phyloP scores from a whole-genome alignment of 92 coral and sea anemone genomes.

The Muricea muricata region DNA sequence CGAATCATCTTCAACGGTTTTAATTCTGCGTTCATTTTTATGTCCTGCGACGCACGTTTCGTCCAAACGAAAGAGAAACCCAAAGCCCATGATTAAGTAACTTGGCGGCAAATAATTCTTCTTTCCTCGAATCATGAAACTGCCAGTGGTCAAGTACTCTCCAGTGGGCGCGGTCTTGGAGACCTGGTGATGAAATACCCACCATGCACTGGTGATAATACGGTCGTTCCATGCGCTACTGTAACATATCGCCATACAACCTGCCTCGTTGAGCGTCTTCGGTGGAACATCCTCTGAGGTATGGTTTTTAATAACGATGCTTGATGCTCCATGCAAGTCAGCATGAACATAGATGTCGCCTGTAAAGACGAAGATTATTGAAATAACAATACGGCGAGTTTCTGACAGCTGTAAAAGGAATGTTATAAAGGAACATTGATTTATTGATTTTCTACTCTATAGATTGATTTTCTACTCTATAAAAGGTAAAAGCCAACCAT shows the following conservation, averaged over 20 bases:
- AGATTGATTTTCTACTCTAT: no score
- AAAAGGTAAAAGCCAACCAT: no score
- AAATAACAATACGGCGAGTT: neutral
- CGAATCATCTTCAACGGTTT: slow-evolving; percentile 75
- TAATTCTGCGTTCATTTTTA: slow-evolving; percentile 80
- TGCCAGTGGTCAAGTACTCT: slow-evolving; percentile 97
- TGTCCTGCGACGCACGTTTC: slow-evolving; percentile 86
- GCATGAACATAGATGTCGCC: slow-evolving; percentile 97
- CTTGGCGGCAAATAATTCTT: slow-evolving; percentile 96
- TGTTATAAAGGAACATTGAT: no score
- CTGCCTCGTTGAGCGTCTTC: slow-evolving; percentile 94
- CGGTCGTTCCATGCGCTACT: slow-evolving; percentile 90
- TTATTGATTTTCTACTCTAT: no score
- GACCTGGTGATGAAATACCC: slow-evolving; percentile 98
- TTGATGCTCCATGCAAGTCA: slow-evolving; percentile 94
- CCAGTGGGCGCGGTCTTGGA: slow-evolving; percentile 99
- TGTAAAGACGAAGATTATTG: slow-evolving; percentile 2
- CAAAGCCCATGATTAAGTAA: slow-evolving; percentile 94
- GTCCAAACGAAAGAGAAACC: slow-evolving; percentile 84
- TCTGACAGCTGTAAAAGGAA: no score
- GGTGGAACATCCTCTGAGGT: slow-evolving; percentile 86
- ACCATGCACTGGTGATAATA: slow-evolving; percentile 96
- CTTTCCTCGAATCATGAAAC: slow-evolving; percentile 97
- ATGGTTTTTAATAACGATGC: slow-evolving; percentile 84
- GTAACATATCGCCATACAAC: slow-evolving; percentile 93